Base-by-base conservation (phyloP, 2,888 invertebrate genomes). In the Dicycla oo region DNA sequence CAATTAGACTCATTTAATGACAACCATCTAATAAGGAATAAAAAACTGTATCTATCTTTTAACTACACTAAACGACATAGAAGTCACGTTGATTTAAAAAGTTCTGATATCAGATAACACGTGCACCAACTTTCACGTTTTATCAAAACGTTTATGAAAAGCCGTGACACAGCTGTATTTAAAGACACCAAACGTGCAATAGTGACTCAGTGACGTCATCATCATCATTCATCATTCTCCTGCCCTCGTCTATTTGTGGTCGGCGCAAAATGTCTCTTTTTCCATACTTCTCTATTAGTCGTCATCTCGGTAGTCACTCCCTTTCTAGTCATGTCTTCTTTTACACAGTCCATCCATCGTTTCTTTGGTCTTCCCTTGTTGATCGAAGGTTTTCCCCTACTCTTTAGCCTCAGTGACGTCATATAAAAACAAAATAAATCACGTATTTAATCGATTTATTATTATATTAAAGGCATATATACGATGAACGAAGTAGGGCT, bases 81-180 rank as follows among this genome's bases (percentile, higher is more conserved):
- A 75, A 43, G 60, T 77, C 78, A 75, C 61, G 70, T 69, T 69
- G 70, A 43, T 34, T 53, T 40, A 4, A 40, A 60, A 51, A 69
- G 15, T 30, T 2, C 1, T 51, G 78, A 69, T 69, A 51, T 51
- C 4, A 51, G 20, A 10, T 38, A 61, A 45, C 75, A 75, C 70
- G 78, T 70, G 62, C 51, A 23, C 8, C 0, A 45, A 56, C 26
- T 43, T 51, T 40, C 11, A 51, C 1, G 20, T 30, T 34, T 68
- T 68, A 74, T 76, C 69, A 40, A 68, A 74, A 60, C 74, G 40
- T 74, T 75, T 76, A 54, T 47, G 13, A 45, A 76, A 68, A 68
- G 3, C 20, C 58, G 40, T 77, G 61, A 61, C 26, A 38, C 69
- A 38, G 43, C 69, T 76, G 40, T 54, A 10, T 30, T n/a, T n/a